phyloP scores from a whole-genome alignment of 2,113 vertebrate genomes.

The Melanotaenia duboulayi region DNA sequence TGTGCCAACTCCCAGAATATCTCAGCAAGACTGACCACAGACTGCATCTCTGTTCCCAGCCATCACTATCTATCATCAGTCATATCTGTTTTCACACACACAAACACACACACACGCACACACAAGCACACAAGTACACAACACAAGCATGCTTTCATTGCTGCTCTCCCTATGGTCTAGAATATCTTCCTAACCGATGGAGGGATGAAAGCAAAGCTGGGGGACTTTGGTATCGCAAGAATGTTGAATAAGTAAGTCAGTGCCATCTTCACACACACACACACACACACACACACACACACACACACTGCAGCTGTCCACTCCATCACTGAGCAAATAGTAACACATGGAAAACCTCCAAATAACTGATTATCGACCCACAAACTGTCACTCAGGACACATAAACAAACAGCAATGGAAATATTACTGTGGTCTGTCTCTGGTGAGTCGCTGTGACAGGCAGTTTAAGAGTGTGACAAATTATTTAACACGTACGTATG shows the following conservation, averaged over 20 bases:
- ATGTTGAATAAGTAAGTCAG: constrained; percentile 90
- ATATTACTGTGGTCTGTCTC: background rate
- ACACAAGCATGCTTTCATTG: constrained; percentile 42
- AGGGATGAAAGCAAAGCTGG: constrained; percentile 89
- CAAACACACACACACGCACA: constrained; percentile 16
- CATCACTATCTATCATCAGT: constrained; percentile 46
- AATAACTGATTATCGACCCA: constrained; percentile 64
- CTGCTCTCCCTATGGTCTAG: constrained; percentile 71
- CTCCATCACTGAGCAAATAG: constrained; percentile 32
- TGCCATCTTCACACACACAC: constrained; percentile 34
- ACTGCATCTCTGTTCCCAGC: constrained; percentile 14
- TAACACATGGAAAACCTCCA: constrained; percentile 48
- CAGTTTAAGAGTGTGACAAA: background rate
- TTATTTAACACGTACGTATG: background rate
- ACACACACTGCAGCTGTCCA: constrained; percentile 45
- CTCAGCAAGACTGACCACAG: constrained; percentile 13
- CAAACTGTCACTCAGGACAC: constrained; percentile 28
- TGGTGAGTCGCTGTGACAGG: background rate
- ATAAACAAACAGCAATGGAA: constrained; percentile 35
- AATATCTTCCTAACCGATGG: constrained; percentile 92
- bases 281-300: constrained; percentile 19
- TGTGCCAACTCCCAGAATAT: constrained; percentile 48
- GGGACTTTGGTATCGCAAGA: constrained; percentile 94
- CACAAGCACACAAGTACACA: background rate
- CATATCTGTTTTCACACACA: constrained; percentile 32